Base-by-base conservation (phyloP, 2,113 vertebrate genomes). In the Alouatta palliata region DNA sequence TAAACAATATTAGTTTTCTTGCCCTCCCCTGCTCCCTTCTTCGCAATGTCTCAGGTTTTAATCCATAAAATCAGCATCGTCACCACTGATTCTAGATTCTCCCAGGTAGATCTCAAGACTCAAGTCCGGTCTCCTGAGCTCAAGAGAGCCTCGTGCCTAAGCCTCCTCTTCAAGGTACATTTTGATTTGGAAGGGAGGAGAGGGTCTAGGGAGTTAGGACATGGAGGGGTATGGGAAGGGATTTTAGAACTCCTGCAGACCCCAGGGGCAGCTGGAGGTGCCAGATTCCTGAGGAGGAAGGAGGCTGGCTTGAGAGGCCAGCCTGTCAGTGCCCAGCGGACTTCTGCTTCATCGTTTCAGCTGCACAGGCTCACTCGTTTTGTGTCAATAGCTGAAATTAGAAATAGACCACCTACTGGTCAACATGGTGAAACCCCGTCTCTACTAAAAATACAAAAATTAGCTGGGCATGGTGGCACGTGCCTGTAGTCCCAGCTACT, bases 241-340 rank as follows among this genome's bases (percentile, higher is more conserved):
- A 75, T 17, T 20, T 40, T 54, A 43, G 76, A 45, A 52, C 37
- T 47, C 37, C 25, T 2, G 20, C 45, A 52, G 30, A 71, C 37
- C 35, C 76, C 2, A 43, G 47, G 52, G 58, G 54, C 81, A 68
- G n/a, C 81, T 3, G 0, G 58, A 90, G 96, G 93, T 88, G 95
- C 85, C 47, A 86, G 94, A 92, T 94, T 97, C 88, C 94, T 66
- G 30, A 49, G 75, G 49, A 70, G 32, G 66, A 73, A 76, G 61
- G 49, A 71, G 56, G 58, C 56, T 23, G 76, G 37, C 76, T 70
- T 32, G 52, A 82, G 56, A 92, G 96, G 56, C 90, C 73, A 66
- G 45, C n/a, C 23, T 77, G 77, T 49, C 66, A 10, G 23, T 43
- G 58, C 66, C 47, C 52, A 35, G 45, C 49, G 23, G n/a, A 45